phyloP scores from a whole-genome alignment of 2,113 vertebrate genomes.

The Synchiropus splendidus region DNA sequence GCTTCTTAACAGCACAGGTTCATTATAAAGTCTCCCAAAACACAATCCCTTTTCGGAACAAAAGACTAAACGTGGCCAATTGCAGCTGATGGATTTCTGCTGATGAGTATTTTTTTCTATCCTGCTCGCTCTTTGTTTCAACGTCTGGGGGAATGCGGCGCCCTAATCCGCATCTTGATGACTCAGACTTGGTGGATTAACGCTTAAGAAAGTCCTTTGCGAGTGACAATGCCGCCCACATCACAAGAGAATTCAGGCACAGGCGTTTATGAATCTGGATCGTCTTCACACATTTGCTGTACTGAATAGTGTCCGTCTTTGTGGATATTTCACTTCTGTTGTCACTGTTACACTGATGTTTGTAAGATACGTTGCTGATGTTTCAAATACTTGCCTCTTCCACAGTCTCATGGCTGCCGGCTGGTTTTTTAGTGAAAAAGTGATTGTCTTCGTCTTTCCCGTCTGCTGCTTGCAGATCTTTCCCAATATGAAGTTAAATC shows the following conservation, averaged over 20 bases:
- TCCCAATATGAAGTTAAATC: no score
- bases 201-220: conserved; percentile 29
- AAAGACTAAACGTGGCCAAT: conserved; percentile 31
- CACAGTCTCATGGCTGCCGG: no score
- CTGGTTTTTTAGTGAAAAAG: no score
- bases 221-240: conserved; percentile 41
- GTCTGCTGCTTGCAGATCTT: no score
- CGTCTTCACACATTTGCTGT: no score
- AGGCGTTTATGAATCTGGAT: no score
- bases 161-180: conserved; percentile 57
- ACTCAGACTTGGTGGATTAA: conserved; percentile 60
- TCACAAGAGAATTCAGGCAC: conserved; percentile 39
- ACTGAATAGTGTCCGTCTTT: no score
- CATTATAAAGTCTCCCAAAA: conserved; percentile 33
- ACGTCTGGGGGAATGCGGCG: conserved; percentile 16
- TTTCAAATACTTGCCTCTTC: no score
- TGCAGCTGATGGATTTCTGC: conserved; percentile 45
- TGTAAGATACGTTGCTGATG: no score
- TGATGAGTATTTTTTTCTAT: conserved; percentile 35
- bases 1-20: conserved; percentile 9
- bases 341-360: no score
- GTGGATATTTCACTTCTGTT: no score
- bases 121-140: conserved; percentile 35
- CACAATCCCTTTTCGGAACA: conserved; percentile 26
- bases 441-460: no score